Percentiles rank a stretch among this genome's conserved stretches.
These are phyloP conservation scores for Edolisoma coerulescens DNA, from an alignment of 2,113 vertebrate genomes.

Conservation along the genomic window DNA sequence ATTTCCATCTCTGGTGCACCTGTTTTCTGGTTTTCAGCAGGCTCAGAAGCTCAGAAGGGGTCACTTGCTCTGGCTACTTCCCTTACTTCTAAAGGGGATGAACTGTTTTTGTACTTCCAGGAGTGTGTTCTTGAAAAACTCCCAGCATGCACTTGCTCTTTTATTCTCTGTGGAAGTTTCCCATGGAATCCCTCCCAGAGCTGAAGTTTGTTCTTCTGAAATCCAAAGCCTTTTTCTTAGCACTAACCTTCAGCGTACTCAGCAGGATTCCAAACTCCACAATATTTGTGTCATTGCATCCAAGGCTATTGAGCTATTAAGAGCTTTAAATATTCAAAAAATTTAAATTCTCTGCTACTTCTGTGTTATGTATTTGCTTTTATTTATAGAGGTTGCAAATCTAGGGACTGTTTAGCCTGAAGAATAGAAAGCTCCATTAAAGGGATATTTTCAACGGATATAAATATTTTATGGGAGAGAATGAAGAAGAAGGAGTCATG, in stretches of 20 bases:
- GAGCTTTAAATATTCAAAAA: neutral
- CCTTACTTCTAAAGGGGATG: neutral
- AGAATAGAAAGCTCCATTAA: neutral
- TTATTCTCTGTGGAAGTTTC: neutral
- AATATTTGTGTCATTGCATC: neutral
- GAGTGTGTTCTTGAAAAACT: neutral
- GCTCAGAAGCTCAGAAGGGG: neutral
- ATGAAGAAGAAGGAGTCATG: neutral
- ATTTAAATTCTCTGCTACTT: neutral
- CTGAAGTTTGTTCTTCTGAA: neutral
- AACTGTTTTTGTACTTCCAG: neutral
- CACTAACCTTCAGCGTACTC: neutral
- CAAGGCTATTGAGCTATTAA: neutral
- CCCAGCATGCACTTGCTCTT: neutral
- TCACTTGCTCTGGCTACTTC: neutral
- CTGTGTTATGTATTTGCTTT: neutral
- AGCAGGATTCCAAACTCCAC: neutral
- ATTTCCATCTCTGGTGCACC: neutral
- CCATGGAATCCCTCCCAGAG: neutral
- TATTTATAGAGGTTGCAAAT: neutral
- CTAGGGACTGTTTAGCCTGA: neutral
- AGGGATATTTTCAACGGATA: neutral
- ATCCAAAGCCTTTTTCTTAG: neutral
- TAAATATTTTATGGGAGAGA: neutral
- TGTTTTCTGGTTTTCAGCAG: neutral